phyloP scores from a whole-genome alignment of 2,888 invertebrate genomes.

The Coleophora deauratella region DNA sequence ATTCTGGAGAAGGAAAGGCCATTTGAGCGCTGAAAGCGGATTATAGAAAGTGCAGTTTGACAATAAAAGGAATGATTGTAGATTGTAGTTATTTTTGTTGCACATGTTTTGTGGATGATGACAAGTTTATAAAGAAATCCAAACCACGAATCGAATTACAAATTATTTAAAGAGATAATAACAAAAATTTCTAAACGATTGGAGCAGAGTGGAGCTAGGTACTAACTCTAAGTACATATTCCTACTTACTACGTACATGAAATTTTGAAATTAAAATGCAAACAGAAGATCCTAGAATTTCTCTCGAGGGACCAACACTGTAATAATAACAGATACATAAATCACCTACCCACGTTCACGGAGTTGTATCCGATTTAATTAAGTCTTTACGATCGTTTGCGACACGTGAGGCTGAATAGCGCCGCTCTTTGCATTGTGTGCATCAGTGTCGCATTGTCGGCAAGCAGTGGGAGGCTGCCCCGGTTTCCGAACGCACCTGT shows the following conservation, averaged over 20 bases:
- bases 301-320: no score
- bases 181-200: no score
- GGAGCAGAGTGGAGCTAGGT: no score
- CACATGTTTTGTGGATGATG: no score
- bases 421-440: conserved; percentile 33
- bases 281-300: no score
- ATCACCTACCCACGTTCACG: conserved; percentile 54
- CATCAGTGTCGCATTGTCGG: conserved; percentile 51
- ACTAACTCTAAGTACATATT: no score
- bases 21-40: conserved; percentile 46
- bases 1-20: conserved; percentile 34
- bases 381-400: conserved; percentile 51
- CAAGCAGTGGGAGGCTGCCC: conserved; percentile 63
- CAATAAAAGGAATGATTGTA: background rate
- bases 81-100: background rate
- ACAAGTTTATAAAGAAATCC: no score
- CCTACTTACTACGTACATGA: no score
- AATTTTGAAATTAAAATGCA: no score
- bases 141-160: no score
- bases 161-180: no score
- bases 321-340: conserved; percentile 22
- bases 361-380: conserved; percentile 61
- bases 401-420: conserved; percentile 58
- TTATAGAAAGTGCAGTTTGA: conserved; percentile 19
- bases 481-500: conserved; percentile 64